Evolutionary conservation across 2,888 invertebrate species (phyloP).

Genomic region (Meteorus cinctellus): DNA sequence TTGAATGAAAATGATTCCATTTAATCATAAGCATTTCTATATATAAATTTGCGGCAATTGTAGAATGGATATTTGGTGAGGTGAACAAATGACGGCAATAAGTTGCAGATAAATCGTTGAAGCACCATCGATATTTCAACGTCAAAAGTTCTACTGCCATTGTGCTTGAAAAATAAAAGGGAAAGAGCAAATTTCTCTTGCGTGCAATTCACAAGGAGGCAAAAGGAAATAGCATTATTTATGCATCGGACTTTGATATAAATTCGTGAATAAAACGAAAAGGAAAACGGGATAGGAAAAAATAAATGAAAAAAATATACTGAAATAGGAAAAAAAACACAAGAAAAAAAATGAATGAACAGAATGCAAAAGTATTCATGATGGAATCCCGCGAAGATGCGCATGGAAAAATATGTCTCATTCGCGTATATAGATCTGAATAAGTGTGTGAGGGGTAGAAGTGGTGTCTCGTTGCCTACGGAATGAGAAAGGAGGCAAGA

Average conservation of each 20-base stretch:
- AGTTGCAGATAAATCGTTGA: slow-evolving; percentile 27
- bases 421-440: slow-evolving; percentile 12
- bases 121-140: slow-evolving; percentile 28
- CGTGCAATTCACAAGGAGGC: slow-evolving; percentile 7
- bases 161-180: slow-evolving; percentile 17
- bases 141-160: slow-evolving; percentile 9
- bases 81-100: slow-evolving; percentile 35
- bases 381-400: slow-evolving; percentile 30
- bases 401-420: slow-evolving; percentile 34
- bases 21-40: neutral
- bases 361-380: slow-evolving; percentile 20
- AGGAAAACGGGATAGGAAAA: neutral
- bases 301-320: neutral
- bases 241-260: neutral
- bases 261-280: slow-evolving; percentile 10
- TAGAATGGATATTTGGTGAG: slow-evolving; percentile 20
- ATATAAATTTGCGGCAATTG: slow-evolving; percentile 15
- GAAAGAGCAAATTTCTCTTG: slow-evolving; percentile 3
- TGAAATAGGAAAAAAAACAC: neutral
- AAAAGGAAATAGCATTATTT: slow-evolving; percentile 23
- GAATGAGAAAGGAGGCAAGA: slow-evolving; percentile 5
- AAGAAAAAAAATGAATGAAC: slow-evolving; percentile 5
- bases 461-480: neutral
- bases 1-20: neutral
- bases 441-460: neutral